These are phyloP conservation scores for Hafferia zeledoni DNA, from an alignment of 2,797 vertebrate genomes.

Conservation along the genomic window DNA sequence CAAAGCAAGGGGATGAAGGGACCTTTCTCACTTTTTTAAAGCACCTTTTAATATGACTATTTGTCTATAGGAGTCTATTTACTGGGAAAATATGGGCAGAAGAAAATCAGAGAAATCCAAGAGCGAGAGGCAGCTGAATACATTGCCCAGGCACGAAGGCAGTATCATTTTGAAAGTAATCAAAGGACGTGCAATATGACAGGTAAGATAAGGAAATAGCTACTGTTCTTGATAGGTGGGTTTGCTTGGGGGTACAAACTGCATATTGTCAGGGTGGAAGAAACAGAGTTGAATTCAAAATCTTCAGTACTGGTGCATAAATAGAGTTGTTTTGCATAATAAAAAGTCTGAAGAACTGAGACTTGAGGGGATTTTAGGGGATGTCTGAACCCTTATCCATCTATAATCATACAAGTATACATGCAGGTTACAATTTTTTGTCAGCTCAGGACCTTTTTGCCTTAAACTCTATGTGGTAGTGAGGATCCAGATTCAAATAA, in stretches of 20 bases:
- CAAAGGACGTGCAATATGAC: slow-evolving; percentile 99
- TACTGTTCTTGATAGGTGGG: not conserved
- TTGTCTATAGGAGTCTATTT: slow-evolving; percentile 87
- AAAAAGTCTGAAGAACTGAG: not conserved
- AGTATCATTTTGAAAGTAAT: slow-evolving; percentile 98
- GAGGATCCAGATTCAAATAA: not conserved
- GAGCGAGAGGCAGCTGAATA: slow-evolving; percentile 92
- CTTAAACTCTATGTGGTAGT: not conserved
- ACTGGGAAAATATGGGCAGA: slow-evolving; percentile 92
- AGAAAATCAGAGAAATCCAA: slow-evolving; percentile 91
- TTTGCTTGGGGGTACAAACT: not conserved
- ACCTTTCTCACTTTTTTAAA: not conserved
- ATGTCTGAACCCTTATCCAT: not conserved
- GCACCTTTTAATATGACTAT: not conserved
- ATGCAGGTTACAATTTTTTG: not conserved
- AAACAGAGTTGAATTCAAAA: not conserved
- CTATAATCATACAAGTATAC: not conserved
- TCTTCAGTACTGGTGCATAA: not conserved
- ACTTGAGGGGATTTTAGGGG: not conserved
- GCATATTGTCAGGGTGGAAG: not conserved
- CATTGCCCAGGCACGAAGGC: slow-evolving; percentile 90
- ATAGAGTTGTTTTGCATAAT: not conserved
- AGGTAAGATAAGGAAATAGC: slow-evolving; percentile 75
- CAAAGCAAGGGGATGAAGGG: not conserved
- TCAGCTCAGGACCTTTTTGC: not conserved